Evolutionary conservation across 2,113 vertebrate species (phyloP).

Genomic region (Pelusios castaneus): DNA sequence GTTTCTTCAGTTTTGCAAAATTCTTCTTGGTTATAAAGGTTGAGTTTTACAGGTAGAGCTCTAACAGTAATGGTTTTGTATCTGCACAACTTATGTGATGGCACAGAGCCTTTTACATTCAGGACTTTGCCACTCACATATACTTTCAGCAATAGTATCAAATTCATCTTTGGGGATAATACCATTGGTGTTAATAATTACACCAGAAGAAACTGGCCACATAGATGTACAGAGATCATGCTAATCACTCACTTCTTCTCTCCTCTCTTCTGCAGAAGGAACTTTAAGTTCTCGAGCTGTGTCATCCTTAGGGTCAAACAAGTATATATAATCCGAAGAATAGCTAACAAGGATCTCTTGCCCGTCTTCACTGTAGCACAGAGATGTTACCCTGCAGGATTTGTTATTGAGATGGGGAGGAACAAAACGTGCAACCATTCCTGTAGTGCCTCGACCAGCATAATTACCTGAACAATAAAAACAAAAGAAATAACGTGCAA

Average conservation of each 20-base stretch:
- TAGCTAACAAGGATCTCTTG: constrained; percentile 98
- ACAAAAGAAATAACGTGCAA: not conserved
- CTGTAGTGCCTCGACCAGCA: constrained; percentile 91
- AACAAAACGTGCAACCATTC: constrained; percentile 96
- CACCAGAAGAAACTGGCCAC: not conserved
- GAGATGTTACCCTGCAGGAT: constrained; percentile 95
- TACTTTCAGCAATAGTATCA: not conserved
- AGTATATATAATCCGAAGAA: constrained; percentile 98
- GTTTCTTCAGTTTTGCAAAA: not conserved
- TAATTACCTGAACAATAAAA: constrained; percentile 86
- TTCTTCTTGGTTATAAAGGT: not conserved
- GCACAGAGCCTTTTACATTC: not conserved
- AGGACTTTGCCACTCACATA: not conserved
- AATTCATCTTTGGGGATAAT: not conserved
- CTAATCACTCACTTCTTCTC: constrained; percentile 89
- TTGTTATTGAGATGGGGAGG: constrained; percentile 95
- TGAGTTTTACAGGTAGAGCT: too few relatives aligned
- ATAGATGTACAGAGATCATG: not conserved
- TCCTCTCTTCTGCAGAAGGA: constrained; percentile 89
- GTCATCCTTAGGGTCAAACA: constrained; percentile 97
- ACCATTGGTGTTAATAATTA: not conserved
- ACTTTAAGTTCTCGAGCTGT: constrained; percentile 94
- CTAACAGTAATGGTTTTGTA: not conserved
- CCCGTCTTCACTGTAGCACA: constrained; percentile 97
- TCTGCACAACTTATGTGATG: not conserved